Conservation (phyloP, 2,113 vertebrate genomes). For the Ciconia stormi region DNA sequence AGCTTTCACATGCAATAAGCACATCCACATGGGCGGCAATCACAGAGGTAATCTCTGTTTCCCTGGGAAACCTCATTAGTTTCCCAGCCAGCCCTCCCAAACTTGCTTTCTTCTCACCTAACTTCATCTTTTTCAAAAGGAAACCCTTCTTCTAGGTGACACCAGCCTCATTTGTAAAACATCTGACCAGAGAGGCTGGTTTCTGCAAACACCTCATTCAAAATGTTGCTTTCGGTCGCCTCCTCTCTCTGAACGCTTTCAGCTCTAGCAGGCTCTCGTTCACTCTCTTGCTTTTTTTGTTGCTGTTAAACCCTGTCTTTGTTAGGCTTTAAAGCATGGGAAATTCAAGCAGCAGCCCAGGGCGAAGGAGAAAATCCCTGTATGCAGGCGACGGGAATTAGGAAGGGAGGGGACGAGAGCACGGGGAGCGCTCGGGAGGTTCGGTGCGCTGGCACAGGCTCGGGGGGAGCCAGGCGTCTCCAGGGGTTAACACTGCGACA, state of each 20-base stretch:
- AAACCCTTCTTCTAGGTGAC: background rate
- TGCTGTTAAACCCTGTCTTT: background rate
- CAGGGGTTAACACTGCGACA: rapidly evolving
- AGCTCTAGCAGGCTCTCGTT: background rate
- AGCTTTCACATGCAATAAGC: background rate
- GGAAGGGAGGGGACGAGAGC: background rate
- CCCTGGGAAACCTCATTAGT: background rate
- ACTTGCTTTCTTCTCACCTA: background rate
- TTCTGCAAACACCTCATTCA: background rate
- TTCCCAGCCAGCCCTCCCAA: background rate
- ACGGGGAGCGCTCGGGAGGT: background rate
- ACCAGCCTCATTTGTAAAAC: no score
- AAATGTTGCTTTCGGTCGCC: rapidly evolving
- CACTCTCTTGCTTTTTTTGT: background rate
- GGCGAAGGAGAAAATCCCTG: background rate
- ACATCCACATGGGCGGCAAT: background rate
- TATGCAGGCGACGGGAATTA: rapidly evolving
- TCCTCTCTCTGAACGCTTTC: background rate
- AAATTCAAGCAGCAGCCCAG: background rate
- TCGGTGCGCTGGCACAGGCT: background rate
- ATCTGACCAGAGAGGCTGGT: background rate
- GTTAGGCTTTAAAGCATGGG: background rate
- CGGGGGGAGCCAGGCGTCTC: background rate
- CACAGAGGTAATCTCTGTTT: background rate
- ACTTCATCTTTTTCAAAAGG: background rate